Conservation (phyloP, 1,140 invertebrate genomes). For the Drosophila rufa region DNA sequence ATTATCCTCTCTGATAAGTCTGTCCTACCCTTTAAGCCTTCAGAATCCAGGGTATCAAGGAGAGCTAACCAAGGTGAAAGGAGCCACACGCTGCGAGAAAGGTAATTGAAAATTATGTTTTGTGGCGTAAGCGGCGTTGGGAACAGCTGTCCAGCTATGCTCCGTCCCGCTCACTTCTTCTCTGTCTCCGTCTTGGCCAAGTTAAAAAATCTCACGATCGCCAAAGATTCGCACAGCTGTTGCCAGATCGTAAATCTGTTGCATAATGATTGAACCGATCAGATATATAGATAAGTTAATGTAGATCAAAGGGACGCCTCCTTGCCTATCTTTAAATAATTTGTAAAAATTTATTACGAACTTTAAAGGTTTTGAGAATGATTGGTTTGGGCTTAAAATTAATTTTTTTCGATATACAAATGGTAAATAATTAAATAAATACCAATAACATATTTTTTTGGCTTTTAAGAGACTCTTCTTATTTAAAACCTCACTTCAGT, state of each 20-base stretch:
- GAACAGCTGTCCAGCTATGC: conserved; percentile 59
- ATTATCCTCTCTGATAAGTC: too few relatives aligned
- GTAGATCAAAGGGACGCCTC: conserved; percentile 17
- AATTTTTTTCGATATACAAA: too few relatives aligned
- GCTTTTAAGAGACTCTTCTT: too few relatives aligned
- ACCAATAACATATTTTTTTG: too few relatives aligned
- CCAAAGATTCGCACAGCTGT: conserved; percentile 37
- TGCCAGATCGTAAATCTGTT: conserved; percentile 43
- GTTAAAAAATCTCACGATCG: conserved; percentile 41
- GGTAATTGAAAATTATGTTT: conserved; percentile 84
- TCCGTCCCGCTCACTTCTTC: background rate
- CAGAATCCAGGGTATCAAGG: background rate
- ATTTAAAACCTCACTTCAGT: too few relatives aligned
- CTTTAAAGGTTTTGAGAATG: too few relatives aligned
- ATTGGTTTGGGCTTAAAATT: too few relatives aligned
- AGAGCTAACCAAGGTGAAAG: conserved; percentile 64
- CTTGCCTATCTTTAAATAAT: background rate
- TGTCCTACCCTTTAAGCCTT: background rate
- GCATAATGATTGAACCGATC: conserved; percentile 11
- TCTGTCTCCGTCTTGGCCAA: conserved; percentile 2
- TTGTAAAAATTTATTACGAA: background rate
- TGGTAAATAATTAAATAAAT: too few relatives aligned
- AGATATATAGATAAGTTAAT: conserved; percentile 15
- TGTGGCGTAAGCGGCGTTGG: conserved; percentile 69
- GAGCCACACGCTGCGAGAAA: conserved; percentile 81